phyloP scores from a whole-genome alignment of 2,113 vertebrate species.

The Cavia porcellus region DNA sequence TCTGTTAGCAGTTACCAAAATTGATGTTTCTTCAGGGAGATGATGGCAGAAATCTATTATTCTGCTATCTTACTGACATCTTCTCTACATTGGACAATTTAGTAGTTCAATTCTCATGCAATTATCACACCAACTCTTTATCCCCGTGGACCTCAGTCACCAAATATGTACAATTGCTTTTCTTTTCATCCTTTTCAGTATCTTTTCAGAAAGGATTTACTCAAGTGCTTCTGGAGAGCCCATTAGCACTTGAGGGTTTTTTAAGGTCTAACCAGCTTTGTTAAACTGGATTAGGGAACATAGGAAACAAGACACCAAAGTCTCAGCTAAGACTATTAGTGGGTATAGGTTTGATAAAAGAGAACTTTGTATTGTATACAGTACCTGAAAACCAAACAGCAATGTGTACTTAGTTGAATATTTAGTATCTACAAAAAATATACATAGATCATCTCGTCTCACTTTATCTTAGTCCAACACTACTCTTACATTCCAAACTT shows the following conservation, averaged over 20 bases:
- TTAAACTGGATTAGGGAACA: neutral
- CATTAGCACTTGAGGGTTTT: neutral
- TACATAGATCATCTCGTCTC: neutral
- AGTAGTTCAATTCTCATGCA: neutral
- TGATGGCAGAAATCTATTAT: neutral
- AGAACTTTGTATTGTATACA: neutral
- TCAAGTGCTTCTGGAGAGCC: neutral
- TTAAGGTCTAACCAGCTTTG: neutral
- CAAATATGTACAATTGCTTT: neutral
- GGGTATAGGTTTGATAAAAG: neutral
- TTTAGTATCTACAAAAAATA: neutral
- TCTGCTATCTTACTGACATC: neutral
- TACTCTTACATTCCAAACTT: neutral
- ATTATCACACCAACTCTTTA: constrained; percentile 26
- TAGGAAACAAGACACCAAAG: neutral
- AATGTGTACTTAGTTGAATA: neutral
- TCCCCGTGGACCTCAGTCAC: neutral
- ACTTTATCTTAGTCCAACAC: neutral
- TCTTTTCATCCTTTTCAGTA: neutral
- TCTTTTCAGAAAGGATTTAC: neutral
- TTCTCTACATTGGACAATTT: neutral
- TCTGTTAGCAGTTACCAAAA: neutral
- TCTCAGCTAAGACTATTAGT: neutral
- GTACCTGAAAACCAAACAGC: neutral
- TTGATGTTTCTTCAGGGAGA: neutral